Base-by-base conservation (phyloP, 2,113 vertebrate species). In the Eurystomus gularis region DNA sequence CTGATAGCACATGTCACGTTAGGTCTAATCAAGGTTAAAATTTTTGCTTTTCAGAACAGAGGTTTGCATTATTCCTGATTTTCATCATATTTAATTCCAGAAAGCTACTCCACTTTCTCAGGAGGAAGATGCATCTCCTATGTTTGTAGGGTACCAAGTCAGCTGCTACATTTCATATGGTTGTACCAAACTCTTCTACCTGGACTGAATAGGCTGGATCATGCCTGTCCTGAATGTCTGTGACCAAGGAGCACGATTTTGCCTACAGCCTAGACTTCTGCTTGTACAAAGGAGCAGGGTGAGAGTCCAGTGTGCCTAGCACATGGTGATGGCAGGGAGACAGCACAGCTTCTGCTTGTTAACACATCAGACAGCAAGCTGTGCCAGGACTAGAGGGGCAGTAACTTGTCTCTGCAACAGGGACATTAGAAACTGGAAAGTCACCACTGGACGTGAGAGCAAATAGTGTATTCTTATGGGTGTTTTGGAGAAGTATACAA, bases 181-280 rank as follows among this genome's bases (percentile, higher is more conserved):
- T 4, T 29, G 23, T 23, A 39, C 14, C 12, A 3, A 85, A 69
- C 19, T 20, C 13, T 52, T 49, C n/a, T 49, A 6, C 16, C 17
- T 37, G 6, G 40, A 31, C 33, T 12, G 1, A 1, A 12, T 2
- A 78, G 49, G 12, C n/a, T 20, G 28, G 23, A 37, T 37, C 13
- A 3, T 0, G 1, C 6, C 52, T 52, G 15, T 40, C 28, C 37
- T 60, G 24, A 92, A 61, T 3, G 0, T 0, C 0, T 8, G 20
- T 4, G 11, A 23, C 24, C 62, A 49, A 21, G 31, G 28, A 79
- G 17, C 17, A 61, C 29, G 31, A 21, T n/a, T 44, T 69, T 46
- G 66, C 4, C 18, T 28, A 37, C 21, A 17, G 29, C 7, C 14
- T 7, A 8, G 11, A 61, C 9, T 48, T 57, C 42, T 57, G 24